Conservation (phyloP, 1,140 invertebrate genomes). For the Drosophila biarmipes region DNA sequence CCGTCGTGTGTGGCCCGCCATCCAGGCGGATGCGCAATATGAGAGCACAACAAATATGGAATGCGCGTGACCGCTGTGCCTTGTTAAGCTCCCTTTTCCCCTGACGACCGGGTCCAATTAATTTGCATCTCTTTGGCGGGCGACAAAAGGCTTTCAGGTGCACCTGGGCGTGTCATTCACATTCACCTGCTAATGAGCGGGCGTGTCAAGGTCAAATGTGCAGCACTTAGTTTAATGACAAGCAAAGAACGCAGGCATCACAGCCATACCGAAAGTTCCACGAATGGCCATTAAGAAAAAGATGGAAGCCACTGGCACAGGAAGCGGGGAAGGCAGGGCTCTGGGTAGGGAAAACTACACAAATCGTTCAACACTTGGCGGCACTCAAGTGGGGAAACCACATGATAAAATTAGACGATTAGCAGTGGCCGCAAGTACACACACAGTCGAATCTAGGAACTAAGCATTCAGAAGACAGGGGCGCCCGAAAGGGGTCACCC, state of each 20-base stretch:
- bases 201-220: conserved; percentile 47
- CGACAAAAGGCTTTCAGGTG: conserved; percentile 54
- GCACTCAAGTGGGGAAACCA: conserved; percentile 78
- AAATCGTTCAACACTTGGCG: conserved; percentile 74
- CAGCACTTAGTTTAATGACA: conserved; percentile 55
- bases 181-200: conserved; percentile 29
- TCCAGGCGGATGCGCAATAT: conserved; percentile 65
- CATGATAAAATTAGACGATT: conserved; percentile 82
- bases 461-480: not conserved
- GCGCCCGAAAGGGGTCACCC: not conserved
- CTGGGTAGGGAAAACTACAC: conserved; percentile 44
- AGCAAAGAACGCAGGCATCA: conserved; percentile 27
- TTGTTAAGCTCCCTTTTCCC: not conserved
- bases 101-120: conserved; percentile 31
- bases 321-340: conserved; percentile 1
- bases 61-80: conserved; percentile 47
- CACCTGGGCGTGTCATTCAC: conserved; percentile 32
- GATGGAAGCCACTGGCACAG: not conserved
- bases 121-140: conserved; percentile 62
- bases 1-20: conserved; percentile 31
- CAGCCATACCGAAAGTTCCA: conserved; percentile 13
- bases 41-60: conserved; percentile 71
- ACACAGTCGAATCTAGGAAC: conserved; percentile 14
- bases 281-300: conserved; percentile 11
- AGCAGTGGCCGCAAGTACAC: conserved; percentile 60